phyloP scores from a whole-genome alignment of 2,113 vertebrate genomes.

The Gallinago jamesoni region DNA sequence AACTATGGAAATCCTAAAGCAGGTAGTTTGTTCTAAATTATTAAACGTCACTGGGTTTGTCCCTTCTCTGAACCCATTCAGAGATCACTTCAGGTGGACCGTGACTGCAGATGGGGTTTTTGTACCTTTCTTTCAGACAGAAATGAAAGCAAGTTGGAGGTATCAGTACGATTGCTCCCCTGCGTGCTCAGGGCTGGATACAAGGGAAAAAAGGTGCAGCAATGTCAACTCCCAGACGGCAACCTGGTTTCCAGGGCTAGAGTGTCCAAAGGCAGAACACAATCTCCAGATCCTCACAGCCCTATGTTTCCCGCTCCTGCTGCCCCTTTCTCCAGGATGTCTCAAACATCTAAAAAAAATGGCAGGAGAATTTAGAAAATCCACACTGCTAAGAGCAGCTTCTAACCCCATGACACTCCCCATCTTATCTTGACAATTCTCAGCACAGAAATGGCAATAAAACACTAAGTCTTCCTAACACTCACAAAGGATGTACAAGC shows the following conservation, averaged over 20 bases:
- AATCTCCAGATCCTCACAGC: background rate
- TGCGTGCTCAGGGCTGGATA: background rate
- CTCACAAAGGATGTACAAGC: background rate
- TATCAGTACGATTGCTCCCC: background rate
- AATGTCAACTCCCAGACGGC: background rate
- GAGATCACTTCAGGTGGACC: background rate
- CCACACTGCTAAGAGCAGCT: background rate
- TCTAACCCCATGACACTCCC: background rate
- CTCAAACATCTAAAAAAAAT: background rate
- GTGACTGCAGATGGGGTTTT: background rate
- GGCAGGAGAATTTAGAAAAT: background rate
- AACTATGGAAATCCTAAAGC: background rate
- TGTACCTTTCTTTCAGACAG: background rate
- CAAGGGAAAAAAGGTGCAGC: background rate
- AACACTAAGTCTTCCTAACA: rapidly evolving
- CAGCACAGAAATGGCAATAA: background rate
- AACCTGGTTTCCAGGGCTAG: background rate
- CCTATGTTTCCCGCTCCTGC: background rate
- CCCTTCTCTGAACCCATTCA: background rate
- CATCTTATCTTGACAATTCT: background rate
- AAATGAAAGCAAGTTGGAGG: background rate
- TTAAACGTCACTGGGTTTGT: background rate
- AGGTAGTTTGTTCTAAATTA: background rate
- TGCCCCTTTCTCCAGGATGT: background rate
- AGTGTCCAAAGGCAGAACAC: background rate